Evolutionary conservation across 2,797 vertebrate species (phyloP).

Genomic region (Cryptoprocta ferox): DNA sequence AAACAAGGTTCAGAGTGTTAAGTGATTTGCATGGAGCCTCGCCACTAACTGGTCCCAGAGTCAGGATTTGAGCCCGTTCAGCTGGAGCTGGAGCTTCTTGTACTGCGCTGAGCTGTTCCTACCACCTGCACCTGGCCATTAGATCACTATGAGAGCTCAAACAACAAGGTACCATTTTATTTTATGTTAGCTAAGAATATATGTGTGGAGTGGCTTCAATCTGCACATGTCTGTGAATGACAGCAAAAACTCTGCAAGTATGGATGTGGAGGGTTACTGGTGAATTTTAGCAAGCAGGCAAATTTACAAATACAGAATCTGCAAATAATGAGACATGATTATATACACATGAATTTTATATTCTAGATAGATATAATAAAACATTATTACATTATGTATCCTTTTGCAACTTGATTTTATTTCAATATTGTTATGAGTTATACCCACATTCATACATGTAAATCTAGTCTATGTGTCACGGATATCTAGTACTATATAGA

Average conservation of each 20-base stretch:
- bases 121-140: neutral
- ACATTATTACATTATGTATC: neutral
- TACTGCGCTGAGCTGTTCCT: rapidly evolving
- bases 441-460: neutral
- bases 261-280: neutral
- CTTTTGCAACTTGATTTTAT: neutral
- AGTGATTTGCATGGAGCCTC: neutral
- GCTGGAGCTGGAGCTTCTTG: neutral
- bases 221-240: neutral
- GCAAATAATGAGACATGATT: neutral
- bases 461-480: neutral
- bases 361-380: neutral
- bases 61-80: neutral
- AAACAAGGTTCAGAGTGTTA: neutral
- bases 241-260: neutral
- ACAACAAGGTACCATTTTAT: neutral
- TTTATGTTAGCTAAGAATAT: neutral
- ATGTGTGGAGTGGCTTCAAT: neutral
- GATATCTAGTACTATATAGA: neutral
- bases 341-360: neutral
- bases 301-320: neutral
- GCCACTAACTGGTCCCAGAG: too few species aligned
- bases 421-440: neutral
- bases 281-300: neutral
- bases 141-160: neutral